phyloP scores from a whole-genome alignment of 2,797 vertebrate species.

The Stomatorhinus walkeri region DNA sequence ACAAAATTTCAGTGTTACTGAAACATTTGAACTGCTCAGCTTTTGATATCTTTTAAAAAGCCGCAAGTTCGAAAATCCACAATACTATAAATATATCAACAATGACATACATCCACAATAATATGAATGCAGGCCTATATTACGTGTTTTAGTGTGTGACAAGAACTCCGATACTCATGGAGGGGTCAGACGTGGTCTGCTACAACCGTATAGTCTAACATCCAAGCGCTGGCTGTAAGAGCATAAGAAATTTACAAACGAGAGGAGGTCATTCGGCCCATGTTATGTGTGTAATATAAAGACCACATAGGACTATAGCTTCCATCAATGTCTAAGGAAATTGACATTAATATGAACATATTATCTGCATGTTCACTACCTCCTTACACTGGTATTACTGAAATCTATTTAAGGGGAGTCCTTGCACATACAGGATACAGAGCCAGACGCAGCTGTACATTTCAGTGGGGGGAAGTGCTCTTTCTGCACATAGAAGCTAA shows the following conservation, averaged over 20 bases:
- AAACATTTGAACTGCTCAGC: background rate
- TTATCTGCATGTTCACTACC: background rate
- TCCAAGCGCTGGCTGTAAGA: background rate
- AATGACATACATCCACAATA: background rate
- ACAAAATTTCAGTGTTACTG: background rate
- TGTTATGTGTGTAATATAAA: background rate
- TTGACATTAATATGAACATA: background rate
- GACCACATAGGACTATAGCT: background rate
- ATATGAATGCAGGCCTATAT: background rate
- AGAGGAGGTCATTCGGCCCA: background rate
- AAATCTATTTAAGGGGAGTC: slow-evolving; percentile 4
- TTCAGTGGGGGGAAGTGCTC: background rate
- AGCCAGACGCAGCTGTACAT: background rate
- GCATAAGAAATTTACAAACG: too few species aligned
- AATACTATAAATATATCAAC: background rate
- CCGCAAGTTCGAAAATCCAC: background rate
- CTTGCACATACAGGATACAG: background rate
- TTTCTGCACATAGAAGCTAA: background rate
- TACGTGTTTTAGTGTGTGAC: background rate
- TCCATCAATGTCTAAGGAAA: background rate
- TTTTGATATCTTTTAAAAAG: background rate
- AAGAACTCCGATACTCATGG: background rate
- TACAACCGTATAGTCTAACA: background rate
- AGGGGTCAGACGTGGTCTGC: background rate
- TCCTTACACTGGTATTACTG: background rate